Evolutionary conservation across 2,113 vertebrate species (phyloP).

Genomic region (Corapipo altera): DNA sequence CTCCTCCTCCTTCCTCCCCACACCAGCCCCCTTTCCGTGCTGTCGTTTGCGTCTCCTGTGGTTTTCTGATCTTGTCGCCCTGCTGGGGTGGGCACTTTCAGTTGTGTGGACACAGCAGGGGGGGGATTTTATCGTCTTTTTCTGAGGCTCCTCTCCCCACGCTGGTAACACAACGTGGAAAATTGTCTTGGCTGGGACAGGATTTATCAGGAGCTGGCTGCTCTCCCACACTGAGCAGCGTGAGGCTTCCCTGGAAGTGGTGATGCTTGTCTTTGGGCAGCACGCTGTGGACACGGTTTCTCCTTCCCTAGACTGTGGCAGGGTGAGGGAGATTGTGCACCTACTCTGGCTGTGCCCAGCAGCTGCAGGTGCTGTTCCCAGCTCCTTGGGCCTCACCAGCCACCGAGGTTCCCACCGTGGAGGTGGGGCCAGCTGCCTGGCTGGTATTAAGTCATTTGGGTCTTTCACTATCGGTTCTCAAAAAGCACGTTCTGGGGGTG

Average conservation of each 20-base stretch:
- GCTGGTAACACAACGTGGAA: neutral
- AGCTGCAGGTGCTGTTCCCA: neutral
- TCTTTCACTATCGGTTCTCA: neutral
- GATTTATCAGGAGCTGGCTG: neutral
- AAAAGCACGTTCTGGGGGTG: neutral
- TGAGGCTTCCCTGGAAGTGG: neutral
- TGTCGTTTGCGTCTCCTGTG: neutral
- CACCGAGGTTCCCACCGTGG: neutral
- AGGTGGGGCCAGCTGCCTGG: neutral
- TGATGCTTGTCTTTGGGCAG: neutral
- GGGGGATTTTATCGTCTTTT: neutral
- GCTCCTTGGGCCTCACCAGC: neutral
- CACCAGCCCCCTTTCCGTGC: neutral
- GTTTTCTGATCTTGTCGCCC: constrained; percentile 9
- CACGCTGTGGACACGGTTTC: rapidly evolving
- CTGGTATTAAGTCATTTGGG: neutral
- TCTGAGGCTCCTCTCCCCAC: neutral
- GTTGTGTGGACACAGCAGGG: neutral
- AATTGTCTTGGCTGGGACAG: rapidly evolving
- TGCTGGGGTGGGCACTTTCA: neutral
- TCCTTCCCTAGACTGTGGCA: neutral
- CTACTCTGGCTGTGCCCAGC: neutral
- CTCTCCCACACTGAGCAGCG: rapidly evolving
- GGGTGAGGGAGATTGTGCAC: neutral
- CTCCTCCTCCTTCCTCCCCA: constrained; percentile 53